Conservation (phyloP, 2,797 vertebrate genomes). For the Sebastes reedi region DNA sequence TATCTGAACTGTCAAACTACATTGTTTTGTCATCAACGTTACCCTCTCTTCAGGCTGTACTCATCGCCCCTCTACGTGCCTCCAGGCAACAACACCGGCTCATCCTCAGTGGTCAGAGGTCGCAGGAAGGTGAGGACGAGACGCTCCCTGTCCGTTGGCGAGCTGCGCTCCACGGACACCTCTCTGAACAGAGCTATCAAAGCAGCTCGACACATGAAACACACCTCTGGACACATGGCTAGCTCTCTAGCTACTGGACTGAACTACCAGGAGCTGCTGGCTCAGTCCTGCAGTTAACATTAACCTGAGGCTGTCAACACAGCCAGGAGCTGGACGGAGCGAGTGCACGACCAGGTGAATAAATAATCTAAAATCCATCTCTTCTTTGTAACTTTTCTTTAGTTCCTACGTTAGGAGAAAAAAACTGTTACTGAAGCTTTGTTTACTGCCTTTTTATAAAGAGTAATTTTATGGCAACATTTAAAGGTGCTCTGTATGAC, state of each 20-base stretch:
- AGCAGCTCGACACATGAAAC: constrained; percentile 80
- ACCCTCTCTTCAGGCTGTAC: constrained; percentile 45
- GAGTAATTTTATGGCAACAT: fast-evolving
- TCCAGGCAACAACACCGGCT: background rate
- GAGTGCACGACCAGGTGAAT: background rate
- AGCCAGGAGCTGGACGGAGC: background rate
- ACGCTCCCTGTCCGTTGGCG: constrained; percentile 52
- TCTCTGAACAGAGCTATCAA: constrained; percentile 82
- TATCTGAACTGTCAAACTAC: background rate
- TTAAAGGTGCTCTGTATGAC: too few relatives aligned
- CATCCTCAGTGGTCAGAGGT: constrained; percentile 20
- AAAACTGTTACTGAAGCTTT: background rate
- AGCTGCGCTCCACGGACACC: constrained; percentile 61
- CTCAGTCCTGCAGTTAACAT: constrained; percentile 78
- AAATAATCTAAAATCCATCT: background rate
- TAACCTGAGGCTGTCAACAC: background rate
- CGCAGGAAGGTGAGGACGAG: background rate
- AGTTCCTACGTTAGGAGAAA: background rate
- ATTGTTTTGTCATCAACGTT: background rate
- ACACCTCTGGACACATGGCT: constrained; percentile 83
- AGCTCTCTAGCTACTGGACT: constrained; percentile 79
- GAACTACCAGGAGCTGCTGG: constrained; percentile 64
- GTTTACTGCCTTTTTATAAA: background rate
- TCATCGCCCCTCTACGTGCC: constrained; percentile 38
- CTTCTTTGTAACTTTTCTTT: background rate